Conservation (phyloP, 1,140 invertebrate genomes). For the Cotesia glomerata region DNA sequence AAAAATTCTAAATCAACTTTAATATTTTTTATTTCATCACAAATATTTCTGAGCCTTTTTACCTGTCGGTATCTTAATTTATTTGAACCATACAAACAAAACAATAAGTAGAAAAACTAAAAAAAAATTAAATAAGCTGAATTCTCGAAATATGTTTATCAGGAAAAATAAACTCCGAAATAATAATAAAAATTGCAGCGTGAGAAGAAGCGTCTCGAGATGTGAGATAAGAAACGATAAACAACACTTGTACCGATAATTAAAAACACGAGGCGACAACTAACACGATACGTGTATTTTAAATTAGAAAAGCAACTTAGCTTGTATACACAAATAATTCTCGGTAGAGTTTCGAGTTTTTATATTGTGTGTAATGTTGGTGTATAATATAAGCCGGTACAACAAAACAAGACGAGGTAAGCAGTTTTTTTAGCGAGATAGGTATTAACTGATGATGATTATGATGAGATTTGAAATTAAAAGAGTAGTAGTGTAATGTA, state of each 20-base stretch:
- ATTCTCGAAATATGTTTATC: no score
- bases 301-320: not conserved
- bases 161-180: no score
- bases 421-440: not conserved
- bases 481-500: no score
- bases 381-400: not conserved
- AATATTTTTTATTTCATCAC: no score
- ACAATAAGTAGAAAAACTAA: no score
- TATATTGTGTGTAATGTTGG: not conserved
- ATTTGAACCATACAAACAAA: no score
- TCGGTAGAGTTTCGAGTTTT: not conserved
- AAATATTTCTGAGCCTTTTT: no score
- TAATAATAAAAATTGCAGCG: not conserved
- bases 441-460: not conserved
- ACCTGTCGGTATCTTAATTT: no score
- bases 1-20: no score
- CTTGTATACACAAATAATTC: not conserved
- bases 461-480: no score
- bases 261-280: constrained; percentile 2
- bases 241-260: constrained; percentile 10
- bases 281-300: not conserved
- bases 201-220: not conserved
- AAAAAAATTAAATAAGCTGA: no score
- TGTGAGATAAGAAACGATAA: constrained; percentile 5
- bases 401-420: not conserved